These are phyloP conservation scores for Sarcophilus harrisii DNA, from an alignment of 2,797 vertebrate genomes.

Conservation along the genomic window DNA sequence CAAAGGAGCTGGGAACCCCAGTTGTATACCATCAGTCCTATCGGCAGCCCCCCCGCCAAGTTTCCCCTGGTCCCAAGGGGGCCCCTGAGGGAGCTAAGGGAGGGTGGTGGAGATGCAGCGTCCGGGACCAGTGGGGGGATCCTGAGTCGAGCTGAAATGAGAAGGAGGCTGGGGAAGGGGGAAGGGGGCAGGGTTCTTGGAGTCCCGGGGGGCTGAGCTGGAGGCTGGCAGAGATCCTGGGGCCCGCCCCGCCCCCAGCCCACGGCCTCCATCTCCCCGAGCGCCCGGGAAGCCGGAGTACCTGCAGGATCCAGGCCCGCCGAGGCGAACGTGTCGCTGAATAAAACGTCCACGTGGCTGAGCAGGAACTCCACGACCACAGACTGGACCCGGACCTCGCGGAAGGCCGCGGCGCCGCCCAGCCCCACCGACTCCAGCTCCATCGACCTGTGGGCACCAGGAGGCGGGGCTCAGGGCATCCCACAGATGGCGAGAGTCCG, in stretches of 20 bases:
- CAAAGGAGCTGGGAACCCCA: neutral
- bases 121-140: slow-evolving; percentile 79
- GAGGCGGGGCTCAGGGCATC: no score
- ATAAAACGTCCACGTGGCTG: slow-evolving; percentile 87
- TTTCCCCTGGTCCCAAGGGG: slow-evolving; percentile 46
- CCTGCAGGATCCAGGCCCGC: slow-evolving; percentile 87
- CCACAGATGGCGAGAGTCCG: no score
- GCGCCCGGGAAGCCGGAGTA: slow-evolving; percentile 54
- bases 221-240: neutral
- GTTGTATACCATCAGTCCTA: neutral
- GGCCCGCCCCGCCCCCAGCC: neutral
- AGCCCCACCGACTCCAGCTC: slow-evolving; percentile 88
- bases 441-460: slow-evolving; percentile 83
- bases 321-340: slow-evolving; percentile 89
- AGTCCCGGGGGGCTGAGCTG: slow-evolving; percentile 68
- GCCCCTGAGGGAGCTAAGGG: slow-evolving; percentile 75
- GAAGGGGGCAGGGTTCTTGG: slow-evolving; percentile 55
- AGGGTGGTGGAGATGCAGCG: slow-evolving; percentile 75
- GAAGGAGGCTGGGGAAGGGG: slow-evolving; percentile 68
- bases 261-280: slow-evolving; percentile 44
- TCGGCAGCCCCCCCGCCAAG: no score
- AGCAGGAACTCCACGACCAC: slow-evolving; percentile 91
- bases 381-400: slow-evolving; percentile 89
- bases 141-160: slow-evolving; percentile 82
- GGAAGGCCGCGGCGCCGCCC: slow-evolving; percentile 88